phyloP scores from a whole-genome alignment of 2,888 invertebrate genomes.

The Melanotus villosus region DNA sequence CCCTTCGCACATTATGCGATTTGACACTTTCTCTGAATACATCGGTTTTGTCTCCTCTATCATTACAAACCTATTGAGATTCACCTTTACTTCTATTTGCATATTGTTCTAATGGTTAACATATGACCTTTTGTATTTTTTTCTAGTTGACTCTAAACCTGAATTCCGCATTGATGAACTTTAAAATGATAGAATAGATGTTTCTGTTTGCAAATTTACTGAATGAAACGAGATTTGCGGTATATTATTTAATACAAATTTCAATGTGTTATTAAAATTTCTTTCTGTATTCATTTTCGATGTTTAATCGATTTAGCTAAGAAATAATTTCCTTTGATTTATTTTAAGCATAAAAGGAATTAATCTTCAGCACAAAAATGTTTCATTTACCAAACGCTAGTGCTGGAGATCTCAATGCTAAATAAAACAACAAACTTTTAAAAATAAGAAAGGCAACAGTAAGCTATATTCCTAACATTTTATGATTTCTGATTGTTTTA shows the following conservation, averaged over 20 bases:
- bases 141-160: neutral
- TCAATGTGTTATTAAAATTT: neutral
- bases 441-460: no score
- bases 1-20: slow-evolving; percentile 35
- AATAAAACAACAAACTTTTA: no score
- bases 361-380: no score
- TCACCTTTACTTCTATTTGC: slow-evolving; percentile 31
- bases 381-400: no score
- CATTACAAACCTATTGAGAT: slow-evolving; percentile 25
- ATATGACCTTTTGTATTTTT: neutral
- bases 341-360: no score
- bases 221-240: neutral
- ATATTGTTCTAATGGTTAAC: slow-evolving; percentile 18
- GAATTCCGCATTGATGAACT: slow-evolving; percentile 22
- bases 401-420: no score
- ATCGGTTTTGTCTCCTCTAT: slow-evolving; percentile 16
- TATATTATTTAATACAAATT: neutral
- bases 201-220: neutral
- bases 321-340: no score
- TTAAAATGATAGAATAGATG: neutral
- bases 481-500: no score
- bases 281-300: no score
- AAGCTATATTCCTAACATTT: no score
- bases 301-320: no score
- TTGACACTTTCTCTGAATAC: slow-evolving; percentile 37